Evolutionary conservation across 1,140 invertebrate species (phyloP).

Genomic region (Pseudachorutes palmiensis): DNA sequence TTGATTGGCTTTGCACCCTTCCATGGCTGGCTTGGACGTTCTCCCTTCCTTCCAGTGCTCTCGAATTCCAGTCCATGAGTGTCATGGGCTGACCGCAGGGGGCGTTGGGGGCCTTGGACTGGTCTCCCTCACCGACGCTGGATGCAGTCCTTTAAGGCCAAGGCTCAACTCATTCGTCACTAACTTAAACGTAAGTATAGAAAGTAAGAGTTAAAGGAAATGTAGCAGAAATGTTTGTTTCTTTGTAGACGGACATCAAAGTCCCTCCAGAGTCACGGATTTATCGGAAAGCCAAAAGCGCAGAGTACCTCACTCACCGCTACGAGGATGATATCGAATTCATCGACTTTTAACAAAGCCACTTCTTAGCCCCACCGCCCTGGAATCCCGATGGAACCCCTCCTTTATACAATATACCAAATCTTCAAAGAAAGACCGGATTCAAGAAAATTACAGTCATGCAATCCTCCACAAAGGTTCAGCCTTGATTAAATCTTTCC

Average conservation of each 20-base stretch:
- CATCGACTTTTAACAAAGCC: slow-evolving; percentile 12
- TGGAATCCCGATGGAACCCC: no score
- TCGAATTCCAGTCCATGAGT: slow-evolving; percentile 19
- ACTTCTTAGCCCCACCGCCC: no score
- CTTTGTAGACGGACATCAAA: slow-evolving; percentile 18
- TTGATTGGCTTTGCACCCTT: no score
- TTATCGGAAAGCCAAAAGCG: slow-evolving; percentile 28
- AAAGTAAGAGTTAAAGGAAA: neutral
- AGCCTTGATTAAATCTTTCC: no score
- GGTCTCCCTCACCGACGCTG: slow-evolving; percentile 31
- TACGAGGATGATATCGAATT: slow-evolving; percentile 18
- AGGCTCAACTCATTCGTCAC: slow-evolving; percentile 34
- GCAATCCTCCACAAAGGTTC: no score
- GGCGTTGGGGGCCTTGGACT: slow-evolving; percentile 7
- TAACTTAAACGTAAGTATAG: slow-evolving; percentile 20
- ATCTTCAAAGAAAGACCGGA: no score
- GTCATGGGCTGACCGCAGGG: slow-evolving; percentile 12
- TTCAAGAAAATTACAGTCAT: no score
- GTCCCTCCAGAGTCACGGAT: slow-evolving; percentile 15
- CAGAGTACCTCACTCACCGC: slow-evolving; percentile 12
- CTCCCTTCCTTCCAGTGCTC: slow-evolving; percentile 10
- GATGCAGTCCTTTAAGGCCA: slow-evolving; percentile 33
- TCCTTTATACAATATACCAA: no score
- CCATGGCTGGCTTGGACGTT: no score
- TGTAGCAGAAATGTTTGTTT: neutral